Evolutionary conservation across 1,140 invertebrate genomes (phyloP).

Genomic region (Drosophila erecta): DNA sequence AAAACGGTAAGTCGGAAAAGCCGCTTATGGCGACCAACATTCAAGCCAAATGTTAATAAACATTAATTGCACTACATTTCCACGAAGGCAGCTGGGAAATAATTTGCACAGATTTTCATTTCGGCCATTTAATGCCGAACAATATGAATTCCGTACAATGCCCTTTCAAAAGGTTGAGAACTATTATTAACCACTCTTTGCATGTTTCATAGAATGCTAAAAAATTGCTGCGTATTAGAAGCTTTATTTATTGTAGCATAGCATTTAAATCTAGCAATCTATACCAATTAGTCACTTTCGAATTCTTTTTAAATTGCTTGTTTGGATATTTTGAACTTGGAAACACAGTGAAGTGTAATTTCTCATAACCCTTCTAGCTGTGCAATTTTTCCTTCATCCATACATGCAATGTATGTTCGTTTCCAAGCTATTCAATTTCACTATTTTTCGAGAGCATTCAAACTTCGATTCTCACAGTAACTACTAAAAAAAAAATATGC

Average conservation of each 20-base stretch:
- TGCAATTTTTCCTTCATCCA: background rate
- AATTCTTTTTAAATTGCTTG: no score
- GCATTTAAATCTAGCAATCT: no score
- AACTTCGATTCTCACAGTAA: conserved; percentile 42
- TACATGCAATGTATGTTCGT: background rate
- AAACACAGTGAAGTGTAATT: background rate
- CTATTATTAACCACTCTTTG: background rate
- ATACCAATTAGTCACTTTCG: no score
- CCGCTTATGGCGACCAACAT: conserved; percentile 21
- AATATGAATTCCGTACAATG: conserved; percentile 19
- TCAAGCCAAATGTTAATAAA: conserved; percentile 68
- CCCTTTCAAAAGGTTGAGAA: conserved; percentile 13
- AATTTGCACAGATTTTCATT: conserved; percentile 28
- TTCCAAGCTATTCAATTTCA: conserved; percentile 1
- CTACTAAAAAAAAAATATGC: conserved; percentile 4
- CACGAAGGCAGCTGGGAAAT: conserved; percentile 20
- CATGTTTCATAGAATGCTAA: no score
- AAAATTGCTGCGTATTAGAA: no score
- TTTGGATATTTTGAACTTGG: no score
- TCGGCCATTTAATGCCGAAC: conserved; percentile 26
- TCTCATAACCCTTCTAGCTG: background rate
- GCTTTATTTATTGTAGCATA: no score
- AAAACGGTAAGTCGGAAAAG: background rate
- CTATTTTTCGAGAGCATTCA: conserved; percentile 45
- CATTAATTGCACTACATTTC: conserved; percentile 70